Evolutionary conservation across 2,113 vertebrate genomes (phyloP).

Genomic region (Heloderma charlesbogerti): DNA sequence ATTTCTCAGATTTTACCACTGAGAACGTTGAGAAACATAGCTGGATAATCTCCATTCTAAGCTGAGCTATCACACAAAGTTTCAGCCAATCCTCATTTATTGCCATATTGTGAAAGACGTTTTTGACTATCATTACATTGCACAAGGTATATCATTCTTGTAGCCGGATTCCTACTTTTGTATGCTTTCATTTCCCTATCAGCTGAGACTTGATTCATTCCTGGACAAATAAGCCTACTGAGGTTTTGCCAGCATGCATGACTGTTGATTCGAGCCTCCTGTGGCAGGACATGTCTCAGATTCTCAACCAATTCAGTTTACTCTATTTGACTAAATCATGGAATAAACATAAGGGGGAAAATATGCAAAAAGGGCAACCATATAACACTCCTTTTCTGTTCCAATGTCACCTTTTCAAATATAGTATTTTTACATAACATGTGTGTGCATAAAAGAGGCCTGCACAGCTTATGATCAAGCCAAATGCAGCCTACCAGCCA

Average conservation of each 20-base stretch:
- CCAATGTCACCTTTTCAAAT: slow-evolving; percentile 50
- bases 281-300: not conserved
- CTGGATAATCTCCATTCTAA: slow-evolving; percentile 6
- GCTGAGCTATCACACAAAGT: slow-evolving; percentile 11
- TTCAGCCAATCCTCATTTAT: slow-evolving; percentile 40
- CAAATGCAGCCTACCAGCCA: not conserved
- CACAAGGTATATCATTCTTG: not conserved
- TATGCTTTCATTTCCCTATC: not conserved
- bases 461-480: not conserved
- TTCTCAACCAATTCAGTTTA: slow-evolving; percentile 5
- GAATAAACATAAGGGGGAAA: slow-evolving; percentile 44
- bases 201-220: slow-evolving; percentile 24
- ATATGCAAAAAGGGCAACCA: slow-evolving; percentile 54
- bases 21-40: slow-evolving; percentile 34
- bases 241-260: not conserved
- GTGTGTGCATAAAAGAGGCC: not conserved
- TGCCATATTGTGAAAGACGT: not conserved
- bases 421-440: rapidly evolving
- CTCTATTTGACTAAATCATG: slow-evolving; percentile 45
- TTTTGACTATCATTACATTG: not conserved
- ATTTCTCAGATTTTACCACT: not conserved
- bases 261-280: slow-evolving; percentile 23
- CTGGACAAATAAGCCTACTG: not conserved
- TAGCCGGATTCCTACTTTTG: not conserved
- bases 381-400: slow-evolving; percentile 44